Base-by-base conservation (phyloP, 2,888 invertebrate genomes). In the Dione juno region DNA sequence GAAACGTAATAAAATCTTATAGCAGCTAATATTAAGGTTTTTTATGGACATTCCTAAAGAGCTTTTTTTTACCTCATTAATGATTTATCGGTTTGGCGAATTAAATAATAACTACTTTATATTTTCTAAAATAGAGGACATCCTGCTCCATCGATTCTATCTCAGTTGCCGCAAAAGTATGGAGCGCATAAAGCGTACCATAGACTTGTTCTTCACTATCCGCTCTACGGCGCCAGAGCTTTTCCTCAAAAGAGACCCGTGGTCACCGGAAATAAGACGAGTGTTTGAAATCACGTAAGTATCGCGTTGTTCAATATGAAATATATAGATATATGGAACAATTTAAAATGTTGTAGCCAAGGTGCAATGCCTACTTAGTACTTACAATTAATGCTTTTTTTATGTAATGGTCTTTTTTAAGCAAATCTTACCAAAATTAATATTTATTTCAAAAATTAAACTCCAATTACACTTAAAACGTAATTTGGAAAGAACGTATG, bases 201-300 rank as follows among this genome's bases (percentile, higher is more conserved):
- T 94, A n/a, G 93, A 94, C 77, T 77, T 93, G 64, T 94, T 93
- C 88, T 95, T 94, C 84, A 95, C 94, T 1, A 87, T 95, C 65
- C 89, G 95, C 0, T 89, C 94, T 0, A 94, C 93, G 58, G 93
- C 94, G 0, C 95, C 95, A 0, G 95, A 95, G 79, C 88, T 95
- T 72, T 95, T 95, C 84, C 88, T 88, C 68, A 93, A 94, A 66
- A 85, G 95, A 19, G 95, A 95, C 78, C 95, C 95, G 0, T 86
- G 89, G 75, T 82, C 93, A 0, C 86, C 89, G 0, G 92, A 91
- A 75, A 93, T 95, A 28, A 87, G 90, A 78, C 88, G 93, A 52
- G 88, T 94, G 14, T 94, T 95, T 75, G 88, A 94, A 74, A 83
- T 94, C 69, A 93, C 94, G 95, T 95, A 83, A 88, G 94, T 59